These are phyloP conservation scores for Stenodema calcarata DNA, from an alignment of 2,888 invertebrate species.

Conservation along the genomic window DNA sequence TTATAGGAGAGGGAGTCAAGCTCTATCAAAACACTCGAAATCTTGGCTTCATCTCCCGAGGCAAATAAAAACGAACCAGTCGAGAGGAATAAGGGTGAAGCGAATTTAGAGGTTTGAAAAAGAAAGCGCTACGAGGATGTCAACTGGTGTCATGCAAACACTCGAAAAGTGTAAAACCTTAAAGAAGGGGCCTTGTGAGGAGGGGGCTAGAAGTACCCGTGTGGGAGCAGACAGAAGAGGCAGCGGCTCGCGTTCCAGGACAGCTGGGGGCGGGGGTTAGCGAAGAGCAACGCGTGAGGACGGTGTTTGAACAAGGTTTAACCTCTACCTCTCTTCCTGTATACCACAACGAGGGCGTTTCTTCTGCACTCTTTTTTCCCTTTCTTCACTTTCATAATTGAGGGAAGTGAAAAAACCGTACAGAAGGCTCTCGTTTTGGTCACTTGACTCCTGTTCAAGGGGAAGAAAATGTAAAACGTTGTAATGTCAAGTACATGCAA, in stretches of 20 bases:
- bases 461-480: too few species aligned
- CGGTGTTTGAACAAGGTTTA: constrained; percentile 12
- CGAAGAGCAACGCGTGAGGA: not conserved
- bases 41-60: not conserved
- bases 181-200: constrained; percentile 14
- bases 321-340: not conserved
- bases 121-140: constrained; percentile 1
- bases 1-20: not conserved
- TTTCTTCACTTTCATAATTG: not conserved
- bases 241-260: not conserved
- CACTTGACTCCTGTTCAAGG: not conserved
- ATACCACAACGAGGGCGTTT: not conserved
- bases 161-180: constrained; percentile 40
- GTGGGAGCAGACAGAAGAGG: constrained; percentile 5
- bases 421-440: not conserved
- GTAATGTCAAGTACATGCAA: too few species aligned
- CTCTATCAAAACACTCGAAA: not conserved
- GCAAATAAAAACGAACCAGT: not conserved
- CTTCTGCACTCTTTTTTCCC: not conserved
- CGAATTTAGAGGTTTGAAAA: not conserved
- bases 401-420: not conserved
- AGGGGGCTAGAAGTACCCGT: constrained; percentile 20
- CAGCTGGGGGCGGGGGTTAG: not conserved
- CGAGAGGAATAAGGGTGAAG: not conserved
- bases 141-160: constrained; percentile 41